Conservation (phyloP, 2,797 vertebrate species). For the Emydoidea blandingii region DNA sequence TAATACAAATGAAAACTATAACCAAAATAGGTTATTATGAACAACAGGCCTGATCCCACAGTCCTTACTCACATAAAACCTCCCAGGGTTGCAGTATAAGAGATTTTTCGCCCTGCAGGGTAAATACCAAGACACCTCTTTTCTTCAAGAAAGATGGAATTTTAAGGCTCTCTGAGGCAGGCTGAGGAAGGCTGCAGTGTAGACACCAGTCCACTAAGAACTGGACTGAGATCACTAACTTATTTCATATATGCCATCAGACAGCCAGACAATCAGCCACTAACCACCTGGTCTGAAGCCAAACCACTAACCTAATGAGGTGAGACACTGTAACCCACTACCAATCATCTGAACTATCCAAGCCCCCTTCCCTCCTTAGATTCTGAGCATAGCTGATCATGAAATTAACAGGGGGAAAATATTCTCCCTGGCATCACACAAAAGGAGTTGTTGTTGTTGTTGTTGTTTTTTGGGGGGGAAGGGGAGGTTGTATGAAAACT, state of each 20-base stretch:
- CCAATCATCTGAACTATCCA: background rate
- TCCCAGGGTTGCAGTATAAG: background rate
- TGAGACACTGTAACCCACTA: background rate
- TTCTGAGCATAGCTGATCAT: background rate
- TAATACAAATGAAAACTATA: background rate
- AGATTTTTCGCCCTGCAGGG: background rate
- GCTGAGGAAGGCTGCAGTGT: background rate
- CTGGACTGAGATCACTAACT: background rate
- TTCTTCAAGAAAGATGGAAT: background rate
- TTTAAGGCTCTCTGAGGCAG: background rate
- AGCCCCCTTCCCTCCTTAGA: background rate
- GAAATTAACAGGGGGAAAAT: background rate
- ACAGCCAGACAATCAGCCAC: background rate
- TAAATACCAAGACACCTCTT: background rate
- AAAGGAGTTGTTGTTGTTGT: background rate
- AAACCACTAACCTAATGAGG: background rate
- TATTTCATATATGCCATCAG: background rate
- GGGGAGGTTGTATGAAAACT: background rate
- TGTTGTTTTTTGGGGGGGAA: too few species aligned
- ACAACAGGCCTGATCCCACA: background rate
- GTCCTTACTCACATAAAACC: background rate
- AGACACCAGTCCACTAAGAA: background rate
- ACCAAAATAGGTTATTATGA: background rate
- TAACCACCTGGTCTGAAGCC: fast-evolving
- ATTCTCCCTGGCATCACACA: background rate